These are phyloP conservation scores for Ia io DNA, from an alignment of 2,113 vertebrate species.

Conservation along the genomic window DNA sequence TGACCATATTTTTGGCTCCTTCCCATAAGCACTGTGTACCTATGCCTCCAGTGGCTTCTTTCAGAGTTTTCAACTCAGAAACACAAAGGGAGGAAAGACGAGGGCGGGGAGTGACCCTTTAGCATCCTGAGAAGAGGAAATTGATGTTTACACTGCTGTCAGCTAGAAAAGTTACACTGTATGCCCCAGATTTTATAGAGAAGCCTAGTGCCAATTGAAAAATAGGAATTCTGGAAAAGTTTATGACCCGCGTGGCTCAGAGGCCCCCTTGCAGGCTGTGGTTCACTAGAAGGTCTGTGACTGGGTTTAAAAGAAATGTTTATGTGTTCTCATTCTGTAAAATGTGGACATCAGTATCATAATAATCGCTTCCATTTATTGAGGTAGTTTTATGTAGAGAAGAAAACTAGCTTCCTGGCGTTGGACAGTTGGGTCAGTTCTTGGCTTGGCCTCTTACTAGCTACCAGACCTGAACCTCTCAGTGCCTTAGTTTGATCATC, in stretches of 20 bases:
- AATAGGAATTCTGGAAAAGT: background rate
- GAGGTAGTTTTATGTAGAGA: background rate
- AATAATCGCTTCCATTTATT: background rate
- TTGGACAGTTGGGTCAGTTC: background rate
- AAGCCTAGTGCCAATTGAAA: background rate
- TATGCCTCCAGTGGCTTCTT: background rate
- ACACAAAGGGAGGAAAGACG: background rate
- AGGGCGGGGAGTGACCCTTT: background rate
- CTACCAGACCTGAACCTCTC: background rate
- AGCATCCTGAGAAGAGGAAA: slow-evolving; percentile 27
- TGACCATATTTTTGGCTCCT: background rate
- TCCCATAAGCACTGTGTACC: background rate
- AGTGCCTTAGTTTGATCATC: background rate
- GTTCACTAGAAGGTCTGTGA: background rate
- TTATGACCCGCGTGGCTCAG: background rate
- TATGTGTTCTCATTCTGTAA: background rate
- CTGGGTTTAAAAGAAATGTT: background rate
- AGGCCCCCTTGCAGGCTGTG: background rate
- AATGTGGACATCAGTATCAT: background rate
- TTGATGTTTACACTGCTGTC: background rate
- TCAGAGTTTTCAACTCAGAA: background rate
- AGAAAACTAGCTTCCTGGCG: background rate
- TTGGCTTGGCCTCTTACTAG: background rate
- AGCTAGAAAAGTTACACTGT: background rate
- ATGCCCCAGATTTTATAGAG: background rate